Percentiles rank a stretch among this genome's conserved stretches.
phyloP scores from a whole-genome alignment of 2,888 invertebrate genomes.

The Bellardia pandia region DNA sequence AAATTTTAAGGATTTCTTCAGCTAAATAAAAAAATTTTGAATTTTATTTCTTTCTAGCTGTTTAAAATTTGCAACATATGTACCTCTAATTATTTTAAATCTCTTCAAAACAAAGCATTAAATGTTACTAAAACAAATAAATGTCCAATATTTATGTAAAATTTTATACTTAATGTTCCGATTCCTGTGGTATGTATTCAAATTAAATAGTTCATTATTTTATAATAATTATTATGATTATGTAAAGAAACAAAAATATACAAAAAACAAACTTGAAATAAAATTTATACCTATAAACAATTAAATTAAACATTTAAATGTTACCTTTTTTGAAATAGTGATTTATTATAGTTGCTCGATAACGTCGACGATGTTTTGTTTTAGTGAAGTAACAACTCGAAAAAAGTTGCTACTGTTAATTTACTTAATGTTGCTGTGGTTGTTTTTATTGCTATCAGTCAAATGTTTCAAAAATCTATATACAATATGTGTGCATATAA shows the following conservation, averaged over 20 bases:
- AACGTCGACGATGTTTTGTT: slow-evolving; percentile 1
- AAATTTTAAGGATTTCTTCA: no score
- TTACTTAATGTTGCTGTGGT: slow-evolving; percentile 22
- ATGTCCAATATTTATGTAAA: no score
- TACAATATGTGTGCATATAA: not conserved
- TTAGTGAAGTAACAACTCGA: not conserved
- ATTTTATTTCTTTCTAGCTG: no score
- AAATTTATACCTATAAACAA: no score
- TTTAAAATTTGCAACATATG: no score
- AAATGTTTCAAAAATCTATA: slow-evolving; percentile 33
- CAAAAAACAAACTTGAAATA: not conserved
- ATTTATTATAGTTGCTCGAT: not conserved
- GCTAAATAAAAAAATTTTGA: no score
- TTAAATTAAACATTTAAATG: slow-evolving; percentile 13
- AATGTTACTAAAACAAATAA: no score
- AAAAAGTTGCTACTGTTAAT: not conserved
- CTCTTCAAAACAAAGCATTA: no score
- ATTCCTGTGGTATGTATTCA: not conserved
- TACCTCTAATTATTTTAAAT: no score
- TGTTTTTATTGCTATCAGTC: slow-evolving; percentile 47
- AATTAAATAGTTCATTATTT: not conserved
- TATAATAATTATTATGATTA: not conserved
- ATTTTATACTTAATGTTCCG: no score
- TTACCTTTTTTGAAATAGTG: slow-evolving; percentile 51
- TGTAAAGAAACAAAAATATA: not conserved